Evolutionary conservation across 2,113 vertebrate species (phyloP), one percentile per base, ranked within the genome.

Genomic region (Misgurnus anguillicaudatus): DNA sequence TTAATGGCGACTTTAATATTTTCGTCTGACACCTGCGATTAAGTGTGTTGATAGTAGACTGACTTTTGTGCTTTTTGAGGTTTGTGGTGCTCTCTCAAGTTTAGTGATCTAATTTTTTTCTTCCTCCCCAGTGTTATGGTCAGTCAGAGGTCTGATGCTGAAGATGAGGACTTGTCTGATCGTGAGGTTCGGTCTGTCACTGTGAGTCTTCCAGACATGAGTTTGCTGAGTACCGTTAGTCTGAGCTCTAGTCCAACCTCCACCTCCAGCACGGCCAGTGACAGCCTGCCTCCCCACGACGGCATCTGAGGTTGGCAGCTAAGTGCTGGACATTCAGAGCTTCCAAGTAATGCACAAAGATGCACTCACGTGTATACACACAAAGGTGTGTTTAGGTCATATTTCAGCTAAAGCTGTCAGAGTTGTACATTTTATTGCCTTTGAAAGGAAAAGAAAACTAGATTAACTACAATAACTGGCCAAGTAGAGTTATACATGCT

Each of bases 161-260:
- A 80, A 51, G 84, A 83, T 21, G 84, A 86, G 8, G 80, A 82
- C 19, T 51, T 53, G 9, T 87, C 80, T 5, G 87, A 91, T 55
- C 16, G 51, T 8, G 89, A 90, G 8, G 66, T 71, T 0, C 70
- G 78, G 3, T 87, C 85, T 0, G 70, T 87, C 70, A 84, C 85
- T 69, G 68, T 45, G 64, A 83, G 83, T 79, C 62, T 85, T 75
- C 81, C 85, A 21, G 77, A 83, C 47, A 75, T 83, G 21, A 88
- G 85, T 41, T 64, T 80, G 24, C 80, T 83, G 1, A 71, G 39
- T n/a, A 87, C 86, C 0, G 66, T 78, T 0, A 64, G 42, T 41
- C 73, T 78, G 51, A 79, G 69, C 4, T 74, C 69, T 39, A 76
- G 62, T 39, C 63, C 65, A 10, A 73, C 63, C 55, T 77, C 70